These are phyloP conservation scores for Hydroisotoma schaefferi DNA, from an alignment of 2,888 invertebrate species.

Conservation along the genomic window DNA sequence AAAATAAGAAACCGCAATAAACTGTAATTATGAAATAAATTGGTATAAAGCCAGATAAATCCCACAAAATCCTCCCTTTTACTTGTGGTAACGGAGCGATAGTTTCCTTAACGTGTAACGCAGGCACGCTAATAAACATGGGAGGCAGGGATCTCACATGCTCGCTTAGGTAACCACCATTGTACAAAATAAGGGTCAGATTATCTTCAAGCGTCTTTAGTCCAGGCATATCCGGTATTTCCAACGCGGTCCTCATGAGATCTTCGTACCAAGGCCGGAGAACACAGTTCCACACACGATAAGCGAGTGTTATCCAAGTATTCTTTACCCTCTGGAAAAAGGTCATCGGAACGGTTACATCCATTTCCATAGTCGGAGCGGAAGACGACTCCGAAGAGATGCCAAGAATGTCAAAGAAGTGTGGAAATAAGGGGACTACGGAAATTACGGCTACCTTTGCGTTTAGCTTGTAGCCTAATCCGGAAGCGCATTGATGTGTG, in stretches of 20 bases:
- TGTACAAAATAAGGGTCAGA: conserved; percentile 8
- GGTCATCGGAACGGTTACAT: not conserved
- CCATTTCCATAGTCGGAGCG: not conserved
- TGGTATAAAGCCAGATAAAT: too few relatives aligned
- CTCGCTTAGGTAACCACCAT: conserved; percentile 17
- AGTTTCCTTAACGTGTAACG: conserved; percentile 5
- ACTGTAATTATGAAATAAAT: too few relatives aligned
- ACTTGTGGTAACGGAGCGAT: not conserved
- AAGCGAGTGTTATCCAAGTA: not conserved
- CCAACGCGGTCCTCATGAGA: conserved; percentile 1
- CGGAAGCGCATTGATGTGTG: not conserved
- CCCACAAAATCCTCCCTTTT: too few relatives aligned
- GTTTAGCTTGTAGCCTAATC: not conserved
- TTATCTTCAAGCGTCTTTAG: conserved; percentile 9
- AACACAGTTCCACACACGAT: not conserved
- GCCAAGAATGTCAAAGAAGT: not conserved
- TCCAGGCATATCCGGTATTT: conserved; percentile 11
- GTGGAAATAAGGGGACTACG: not conserved
- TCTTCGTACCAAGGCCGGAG: conserved; percentile 2
- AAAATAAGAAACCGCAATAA: too few relatives aligned
- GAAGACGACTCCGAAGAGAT: not conserved
- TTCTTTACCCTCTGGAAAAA: not conserved
- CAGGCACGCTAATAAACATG: conserved; percentile 14
- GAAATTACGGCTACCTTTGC: not conserved
- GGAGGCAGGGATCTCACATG: conserved; percentile 17